These are phyloP conservation scores for Temnopleurus reevesii DNA, from an alignment of 53 echinoderm and acorn worm genomes.

Conservation along the genomic window DNA sequence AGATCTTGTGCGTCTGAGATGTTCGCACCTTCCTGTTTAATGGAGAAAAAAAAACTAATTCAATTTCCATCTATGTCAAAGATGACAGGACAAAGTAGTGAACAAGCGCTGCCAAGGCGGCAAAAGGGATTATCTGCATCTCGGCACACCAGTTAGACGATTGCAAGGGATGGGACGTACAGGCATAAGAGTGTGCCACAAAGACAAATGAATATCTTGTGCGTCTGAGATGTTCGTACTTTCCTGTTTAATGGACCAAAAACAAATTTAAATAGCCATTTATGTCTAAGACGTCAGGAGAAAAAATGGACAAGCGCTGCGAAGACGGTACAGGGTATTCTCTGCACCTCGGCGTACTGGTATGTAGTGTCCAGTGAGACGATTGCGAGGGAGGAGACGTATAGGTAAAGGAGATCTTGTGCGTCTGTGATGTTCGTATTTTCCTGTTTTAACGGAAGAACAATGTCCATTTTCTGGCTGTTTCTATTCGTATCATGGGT, in stretches of 20 bases:
- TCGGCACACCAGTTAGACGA: neutral
- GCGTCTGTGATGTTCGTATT: neutral
- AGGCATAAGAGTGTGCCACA: neutral
- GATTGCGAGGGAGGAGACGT: neutral
- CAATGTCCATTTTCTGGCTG: too few relatives aligned
- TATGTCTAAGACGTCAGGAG: neutral
- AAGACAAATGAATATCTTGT: conserved; percentile 5
- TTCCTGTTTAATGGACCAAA: neutral
- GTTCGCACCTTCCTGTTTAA: neutral
- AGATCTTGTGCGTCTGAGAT: neutral
- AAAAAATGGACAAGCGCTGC: neutral
- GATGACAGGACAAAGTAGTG: conserved; percentile 9
- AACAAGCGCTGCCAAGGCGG: neutral
- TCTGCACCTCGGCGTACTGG: neutral
- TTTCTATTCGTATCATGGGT: too few relatives aligned
- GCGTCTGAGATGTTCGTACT: neutral
- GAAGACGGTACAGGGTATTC: neutral
- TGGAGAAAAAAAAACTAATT: too few relatives aligned
- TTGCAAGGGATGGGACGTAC: neutral
- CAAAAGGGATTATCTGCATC: neutral
- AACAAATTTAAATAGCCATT: neutral
- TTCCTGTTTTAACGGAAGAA: too few relatives aligned
- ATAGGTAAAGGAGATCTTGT: neutral
- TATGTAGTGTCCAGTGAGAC: too few relatives aligned
- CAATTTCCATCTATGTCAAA: neutral